Percentiles rank a stretch among this genome's conserved stretches.
Evolutionary conservation across 1,140 invertebrate genomes (phyloP).

Genomic region (Pseudomyrmex sp.): DNA sequence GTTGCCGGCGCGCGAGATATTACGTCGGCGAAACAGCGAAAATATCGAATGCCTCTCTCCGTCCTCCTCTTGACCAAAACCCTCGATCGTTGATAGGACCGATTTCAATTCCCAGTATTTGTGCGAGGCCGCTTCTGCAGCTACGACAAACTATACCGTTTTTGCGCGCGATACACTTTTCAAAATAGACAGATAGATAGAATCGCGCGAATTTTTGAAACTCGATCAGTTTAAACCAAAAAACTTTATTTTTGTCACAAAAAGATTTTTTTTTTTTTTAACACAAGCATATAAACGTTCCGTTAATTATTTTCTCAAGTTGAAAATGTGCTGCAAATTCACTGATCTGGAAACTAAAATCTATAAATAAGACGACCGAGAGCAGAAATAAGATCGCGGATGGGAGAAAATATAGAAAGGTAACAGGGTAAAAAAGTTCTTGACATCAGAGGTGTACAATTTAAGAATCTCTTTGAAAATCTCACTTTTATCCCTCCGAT

Average conservation of each 20-base stretch:
- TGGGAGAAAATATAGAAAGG: not conserved
- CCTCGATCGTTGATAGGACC: not conserved
- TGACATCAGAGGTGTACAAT: not conserved
- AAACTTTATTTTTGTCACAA: no score
- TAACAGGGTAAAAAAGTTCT: constrained; percentile 1
- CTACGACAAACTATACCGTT: not conserved
- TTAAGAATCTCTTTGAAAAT: constrained; percentile 20
- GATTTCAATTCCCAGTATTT: not conserved
- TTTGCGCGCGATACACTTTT: not conserved
- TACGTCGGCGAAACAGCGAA: constrained; percentile 38
- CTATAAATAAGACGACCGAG: not conserved
- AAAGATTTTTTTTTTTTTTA: no score
- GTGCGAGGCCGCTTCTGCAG: not conserved
- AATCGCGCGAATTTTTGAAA: no score
- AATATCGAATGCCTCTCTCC: not conserved
- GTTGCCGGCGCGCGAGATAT: constrained; percentile 23
- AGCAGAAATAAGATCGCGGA: not conserved
- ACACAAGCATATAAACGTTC: no score
- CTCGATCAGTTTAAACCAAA: no score
- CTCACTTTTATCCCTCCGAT: constrained; percentile 28
- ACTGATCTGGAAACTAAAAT: not conserved
- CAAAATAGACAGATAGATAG: not conserved
- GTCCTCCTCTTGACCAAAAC: not conserved
- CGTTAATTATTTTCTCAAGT: constrained; percentile 6
- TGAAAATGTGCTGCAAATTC: not conserved